These are phyloP conservation scores for Ceyx melanurus DNA, from an alignment of 2,113 vertebrate species.

Conservation along the genomic window DNA sequence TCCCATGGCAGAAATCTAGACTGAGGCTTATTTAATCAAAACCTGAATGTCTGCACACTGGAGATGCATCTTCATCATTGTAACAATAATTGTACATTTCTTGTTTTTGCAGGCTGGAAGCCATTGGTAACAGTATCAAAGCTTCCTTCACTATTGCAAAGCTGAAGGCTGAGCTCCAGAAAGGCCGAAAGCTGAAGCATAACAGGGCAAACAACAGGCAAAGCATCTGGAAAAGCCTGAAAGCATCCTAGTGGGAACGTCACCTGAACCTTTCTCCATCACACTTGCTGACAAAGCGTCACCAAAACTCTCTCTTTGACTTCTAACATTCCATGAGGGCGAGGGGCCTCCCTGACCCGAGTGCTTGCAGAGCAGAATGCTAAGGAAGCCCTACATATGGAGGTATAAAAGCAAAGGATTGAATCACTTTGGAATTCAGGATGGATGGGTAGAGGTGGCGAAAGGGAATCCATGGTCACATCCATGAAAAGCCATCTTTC, in stretches of 20 bases:
- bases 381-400: constrained; percentile 3
- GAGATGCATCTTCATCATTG: neutral
- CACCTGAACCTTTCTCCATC: neutral
- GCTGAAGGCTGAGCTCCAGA: constrained; percentile 67
- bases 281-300: constrained; percentile 13
- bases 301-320: constrained; percentile 18
- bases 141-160: constrained; percentile 68
- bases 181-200: constrained; percentile 61
- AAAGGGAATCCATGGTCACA: neutral
- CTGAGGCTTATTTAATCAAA: neutral
- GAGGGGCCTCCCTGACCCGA: neutral
- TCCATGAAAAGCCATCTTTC: neutral
- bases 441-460: neutral
- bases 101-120: constrained; percentile 71
- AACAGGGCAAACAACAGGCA: constrained; percentile 71
- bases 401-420: constrained; percentile 26
- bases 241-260: constrained; percentile 55
- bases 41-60: neutral
- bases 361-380: constrained; percentile 8
- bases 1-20: neutral
- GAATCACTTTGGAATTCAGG: constrained; percentile 8
- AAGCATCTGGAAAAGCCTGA: constrained; percentile 37
- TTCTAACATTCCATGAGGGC: constrained; percentile 19
- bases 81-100: neutral
- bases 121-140: constrained; percentile 76